Conservation (phyloP, 2,113 vertebrate genomes). For the Mungos mungo region DNA sequence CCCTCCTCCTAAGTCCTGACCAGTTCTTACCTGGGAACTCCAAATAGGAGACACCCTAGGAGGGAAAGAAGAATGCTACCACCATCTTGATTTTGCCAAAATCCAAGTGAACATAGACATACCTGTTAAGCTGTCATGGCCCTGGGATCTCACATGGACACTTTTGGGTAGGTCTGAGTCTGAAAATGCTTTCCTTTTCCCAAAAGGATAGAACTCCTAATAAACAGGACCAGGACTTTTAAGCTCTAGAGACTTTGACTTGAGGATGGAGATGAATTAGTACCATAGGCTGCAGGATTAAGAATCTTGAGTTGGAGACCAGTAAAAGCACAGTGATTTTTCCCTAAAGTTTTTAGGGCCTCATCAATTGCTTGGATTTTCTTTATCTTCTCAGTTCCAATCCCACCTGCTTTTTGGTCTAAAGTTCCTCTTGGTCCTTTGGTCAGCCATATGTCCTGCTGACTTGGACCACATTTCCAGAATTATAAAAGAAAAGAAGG, state of each 20-base stretch:
- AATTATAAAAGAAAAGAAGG: neutral
- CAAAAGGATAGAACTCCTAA: neutral
- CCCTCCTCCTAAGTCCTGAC: neutral
- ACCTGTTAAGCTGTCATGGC: neutral
- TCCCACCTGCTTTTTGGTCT: neutral
- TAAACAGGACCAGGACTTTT: neutral
- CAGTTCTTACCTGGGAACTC: neutral
- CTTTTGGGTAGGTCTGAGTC: neutral
- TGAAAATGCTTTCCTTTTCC: neutral
- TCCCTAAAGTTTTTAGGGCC: neutral
- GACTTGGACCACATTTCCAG: neutral
- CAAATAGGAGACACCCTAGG: neutral
- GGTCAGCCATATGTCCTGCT: neutral
- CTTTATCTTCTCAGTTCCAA: neutral
- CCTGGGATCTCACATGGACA: neutral
- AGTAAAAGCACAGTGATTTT: neutral
- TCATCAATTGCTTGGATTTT: neutral
- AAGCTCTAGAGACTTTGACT: neutral
- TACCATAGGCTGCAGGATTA: neutral
- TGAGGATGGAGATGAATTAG: neutral
- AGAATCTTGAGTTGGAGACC: neutral
- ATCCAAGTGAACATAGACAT: neutral
- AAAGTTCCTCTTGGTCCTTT: neutral
- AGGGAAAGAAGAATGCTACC: neutral
- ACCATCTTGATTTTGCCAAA: neutral